Percentiles rank a stretch among this genome's conserved stretches.
Conservation (phyloP, 2,113 vertebrate genomes). For the Nerophis lumbriciformis region DNA sequence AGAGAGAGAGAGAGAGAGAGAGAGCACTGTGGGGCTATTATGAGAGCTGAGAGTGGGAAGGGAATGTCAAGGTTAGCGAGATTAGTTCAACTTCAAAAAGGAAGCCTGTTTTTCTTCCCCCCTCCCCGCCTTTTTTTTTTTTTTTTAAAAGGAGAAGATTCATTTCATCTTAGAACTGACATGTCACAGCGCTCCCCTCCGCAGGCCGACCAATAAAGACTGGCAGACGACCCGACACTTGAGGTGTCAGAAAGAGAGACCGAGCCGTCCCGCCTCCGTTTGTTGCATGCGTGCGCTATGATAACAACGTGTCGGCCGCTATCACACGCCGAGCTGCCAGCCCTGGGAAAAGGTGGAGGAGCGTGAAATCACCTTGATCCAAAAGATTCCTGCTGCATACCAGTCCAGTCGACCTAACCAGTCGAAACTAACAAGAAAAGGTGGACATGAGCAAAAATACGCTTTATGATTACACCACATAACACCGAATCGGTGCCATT, state of each 20-base stretch:
- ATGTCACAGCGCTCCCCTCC: too few species aligned
- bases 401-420: slow-evolving; percentile 73
- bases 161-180: too few species aligned
- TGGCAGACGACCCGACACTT: slow-evolving; percentile 39
- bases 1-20: background rate
- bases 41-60: slow-evolving; percentile 58
- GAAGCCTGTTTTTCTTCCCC: slow-evolving; percentile 14
- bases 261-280: slow-evolving; percentile 35
- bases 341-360: slow-evolving; percentile 79
- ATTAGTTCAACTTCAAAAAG: slow-evolving; percentile 64
- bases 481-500: too few species aligned
- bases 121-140: background rate
- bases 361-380: slow-evolving; percentile 82
- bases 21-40: slow-evolving; percentile 52
- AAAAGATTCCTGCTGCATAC: slow-evolving; percentile 78
- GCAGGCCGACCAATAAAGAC: slow-evolving; percentile 30
- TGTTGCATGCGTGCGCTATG: slow-evolving; percentile 64
- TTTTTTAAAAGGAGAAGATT: slow-evolving; percentile 3
- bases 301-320: slow-evolving; percentile 71
- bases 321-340: slow-evolving; percentile 72
- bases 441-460: too few species aligned
- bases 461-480: too few species aligned
- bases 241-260: slow-evolving; percentile 59
- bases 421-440: background rate
- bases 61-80: slow-evolving; percentile 65